phyloP scores from a whole-genome alignment of 2,888 invertebrate genomes.

The Venusia cambrica region DNA sequence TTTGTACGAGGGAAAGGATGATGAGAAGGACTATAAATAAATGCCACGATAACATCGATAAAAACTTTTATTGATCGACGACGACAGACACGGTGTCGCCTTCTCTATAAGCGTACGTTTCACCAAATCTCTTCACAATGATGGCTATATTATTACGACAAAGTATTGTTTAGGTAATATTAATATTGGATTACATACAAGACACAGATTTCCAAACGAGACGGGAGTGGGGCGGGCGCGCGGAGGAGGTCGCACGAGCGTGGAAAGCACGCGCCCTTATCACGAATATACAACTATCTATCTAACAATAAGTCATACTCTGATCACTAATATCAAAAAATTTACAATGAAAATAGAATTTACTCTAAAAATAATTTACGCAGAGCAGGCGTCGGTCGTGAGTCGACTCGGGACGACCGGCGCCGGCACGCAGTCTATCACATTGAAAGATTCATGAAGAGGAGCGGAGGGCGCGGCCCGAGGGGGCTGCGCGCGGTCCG shows the following conservation, averaged over 20 bases:
- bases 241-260: constrained; percentile 53
- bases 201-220: constrained; percentile 69
- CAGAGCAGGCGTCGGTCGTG: constrained; percentile 65
- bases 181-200: constrained; percentile 75
- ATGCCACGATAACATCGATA: constrained; percentile 69
- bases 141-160: constrained; percentile 63
- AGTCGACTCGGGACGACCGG: constrained; percentile 67
- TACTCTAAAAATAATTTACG: constrained; percentile 77
- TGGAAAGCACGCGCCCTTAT: constrained; percentile 69
- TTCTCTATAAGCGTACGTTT: constrained; percentile 76
- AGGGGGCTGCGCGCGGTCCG: constrained; percentile 38
- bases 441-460: constrained; percentile 78
- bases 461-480: constrained; percentile 42
- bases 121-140: constrained; percentile 66
- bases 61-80: constrained; percentile 78
- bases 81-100: constrained; percentile 59
- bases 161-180: constrained; percentile 61
- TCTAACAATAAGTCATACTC: constrained; percentile 75
- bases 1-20: constrained; percentile 9
- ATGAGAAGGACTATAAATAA: constrained; percentile 20
- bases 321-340: constrained; percentile 76
- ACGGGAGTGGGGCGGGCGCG: constrained; percentile 62
- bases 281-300: constrained; percentile 71
- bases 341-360: constrained; percentile 81
- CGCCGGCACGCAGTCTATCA: constrained; percentile 72